Evolutionary conservation across 92 coral and sea anemone species (phyloP), one percentile per base, ranked within the genome.

Genomic region (Epizoanthus fatuus): DNA sequence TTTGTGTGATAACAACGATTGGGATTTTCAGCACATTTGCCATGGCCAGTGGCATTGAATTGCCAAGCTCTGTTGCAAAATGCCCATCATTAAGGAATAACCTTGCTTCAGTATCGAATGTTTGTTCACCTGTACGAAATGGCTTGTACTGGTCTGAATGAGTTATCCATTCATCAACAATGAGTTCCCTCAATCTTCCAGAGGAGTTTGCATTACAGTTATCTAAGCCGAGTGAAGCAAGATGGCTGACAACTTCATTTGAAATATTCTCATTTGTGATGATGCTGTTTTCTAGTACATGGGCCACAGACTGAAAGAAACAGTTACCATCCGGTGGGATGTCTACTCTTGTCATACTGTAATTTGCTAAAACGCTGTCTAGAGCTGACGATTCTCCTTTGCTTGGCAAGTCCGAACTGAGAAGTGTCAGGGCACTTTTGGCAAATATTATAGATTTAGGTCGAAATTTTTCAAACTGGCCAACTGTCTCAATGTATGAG

Each of bases 41-140:
- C 86, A 94, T 85, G 11, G 94, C 96, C 15, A 93, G 87, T 37
- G 90, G 90, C 90, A 90, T 90, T 11, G 84, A 73, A 75, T 90
- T 90, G 17, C 93, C 93, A 2, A 94, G 64, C 45, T 94, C 94
- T 1, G 79, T 58, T 44, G 87, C 89, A 78, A 93, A 91, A 56
- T 91, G 80, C 11, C 94, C 95, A 79, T 90, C 86, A 66, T 63
- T 64, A 3, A 86, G 84, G 79, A 91, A 94, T 57, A 63, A 17
- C 20, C 68, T 49, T 75, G 91, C 92, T 75, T 92, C 86, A 16
- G 9, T 17, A 14, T 86, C 69, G 2, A 93, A 63, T 58, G 58
- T 5, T 17, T 77, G 72, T 25, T 44, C 79, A 64, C 45, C 62
- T 3, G 55, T 38, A 19, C 87, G 75, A 74, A 93, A 93, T 4